Evolutionary conservation across 2,888 invertebrate species (phyloP).

Genomic region (Cantharis rufa): DNA sequence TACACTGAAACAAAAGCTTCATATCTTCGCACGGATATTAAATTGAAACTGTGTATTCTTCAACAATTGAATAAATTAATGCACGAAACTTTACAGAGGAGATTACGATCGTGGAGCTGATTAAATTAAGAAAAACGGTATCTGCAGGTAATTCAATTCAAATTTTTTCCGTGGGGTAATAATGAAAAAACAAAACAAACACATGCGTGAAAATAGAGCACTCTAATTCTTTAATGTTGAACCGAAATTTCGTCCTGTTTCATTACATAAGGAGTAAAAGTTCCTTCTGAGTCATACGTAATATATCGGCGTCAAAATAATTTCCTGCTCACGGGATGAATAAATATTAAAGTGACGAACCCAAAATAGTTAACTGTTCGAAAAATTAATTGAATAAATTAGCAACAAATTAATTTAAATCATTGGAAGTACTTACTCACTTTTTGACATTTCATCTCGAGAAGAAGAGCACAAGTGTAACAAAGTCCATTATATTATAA

Average conservation of each 20-base stretch:
- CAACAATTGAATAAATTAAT: neutral
- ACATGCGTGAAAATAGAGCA: neutral
- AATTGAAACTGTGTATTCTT: neutral
- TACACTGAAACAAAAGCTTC: neutral
- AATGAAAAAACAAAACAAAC: neutral
- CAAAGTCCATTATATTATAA: constrained; percentile 5
- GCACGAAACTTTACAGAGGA: neutral
- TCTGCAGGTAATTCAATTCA: neutral
- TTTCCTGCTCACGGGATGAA: neutral
- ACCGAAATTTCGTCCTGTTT: neutral
- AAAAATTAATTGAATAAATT: neutral
- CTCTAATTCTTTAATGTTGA: neutral
- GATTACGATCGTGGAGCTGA: neutral
- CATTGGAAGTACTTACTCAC: constrained; percentile 28
- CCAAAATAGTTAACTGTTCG: neutral
- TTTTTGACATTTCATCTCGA: constrained; percentile 40
- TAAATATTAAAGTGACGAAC: neutral
- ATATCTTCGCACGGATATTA: neutral
- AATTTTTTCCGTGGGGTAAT: neutral
- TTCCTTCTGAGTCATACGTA: neutral
- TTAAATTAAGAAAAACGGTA: neutral
- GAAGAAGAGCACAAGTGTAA: constrained; percentile 11
- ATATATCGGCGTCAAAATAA: neutral
- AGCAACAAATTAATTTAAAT: neutral
- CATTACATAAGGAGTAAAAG: neutral